These are phyloP conservation scores for Brachynemurus nebulosus DNA, from an alignment of 2,888 invertebrate species.

Conservation along the genomic window DNA sequence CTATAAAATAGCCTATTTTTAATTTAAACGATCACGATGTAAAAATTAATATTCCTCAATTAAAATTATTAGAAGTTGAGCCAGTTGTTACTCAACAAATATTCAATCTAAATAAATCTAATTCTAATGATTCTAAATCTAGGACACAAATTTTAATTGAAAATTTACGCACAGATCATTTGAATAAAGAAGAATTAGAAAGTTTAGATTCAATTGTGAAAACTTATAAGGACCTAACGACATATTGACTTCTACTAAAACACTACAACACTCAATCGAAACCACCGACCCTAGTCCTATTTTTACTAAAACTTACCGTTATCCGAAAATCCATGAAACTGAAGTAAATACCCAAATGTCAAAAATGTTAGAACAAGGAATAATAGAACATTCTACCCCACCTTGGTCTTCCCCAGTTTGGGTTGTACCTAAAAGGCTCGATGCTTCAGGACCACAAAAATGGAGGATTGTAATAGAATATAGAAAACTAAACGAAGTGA, in stretches of 20 bases:
- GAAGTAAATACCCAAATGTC: slow-evolving; percentile 25
- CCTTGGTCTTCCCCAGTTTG: slow-evolving; percentile 17
- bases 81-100: no score
- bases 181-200: slow-evolving; percentile 18
- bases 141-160: not conserved
- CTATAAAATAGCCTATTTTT: no score
- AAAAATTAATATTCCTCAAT: not conserved
- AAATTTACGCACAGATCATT: slow-evolving; percentile 13
- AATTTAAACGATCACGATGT: no score
- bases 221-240: slow-evolving; percentile 14
- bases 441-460: slow-evolving; percentile 20
- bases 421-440: slow-evolving; percentile 23
- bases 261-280: slow-evolving; percentile 25
- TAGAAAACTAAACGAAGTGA: slow-evolving; percentile 26
- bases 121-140: not conserved
- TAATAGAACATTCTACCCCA: slow-evolving; percentile 19
- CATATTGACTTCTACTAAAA: slow-evolving; percentile 16
- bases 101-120: not conserved
- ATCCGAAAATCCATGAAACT: slow-evolving; percentile 24
- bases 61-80: no score
- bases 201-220: slow-evolving; percentile 12
- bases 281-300: slow-evolving; percentile 21
- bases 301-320: slow-evolving; percentile 24
- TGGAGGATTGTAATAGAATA: slow-evolving; percentile 28
- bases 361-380: slow-evolving; percentile 21